Percentiles rank a stretch among this genome's conserved stretches.
Conservation (phyloP, 1,140 invertebrate species). For the Olivierus martensii region DNA sequence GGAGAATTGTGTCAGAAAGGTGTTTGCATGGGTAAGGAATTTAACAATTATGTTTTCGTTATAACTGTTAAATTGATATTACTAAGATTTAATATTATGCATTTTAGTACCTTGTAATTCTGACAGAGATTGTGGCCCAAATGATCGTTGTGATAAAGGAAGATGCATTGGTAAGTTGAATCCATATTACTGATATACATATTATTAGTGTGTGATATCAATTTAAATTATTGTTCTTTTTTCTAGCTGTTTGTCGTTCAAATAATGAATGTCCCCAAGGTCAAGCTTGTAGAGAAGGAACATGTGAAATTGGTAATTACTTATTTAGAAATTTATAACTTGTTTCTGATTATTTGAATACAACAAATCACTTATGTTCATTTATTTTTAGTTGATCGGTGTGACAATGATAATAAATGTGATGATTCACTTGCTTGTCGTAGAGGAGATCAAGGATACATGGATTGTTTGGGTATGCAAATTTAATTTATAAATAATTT, state of each 20-base stretch:
- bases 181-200: too few species aligned
- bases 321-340: neutral
- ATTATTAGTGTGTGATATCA: too few species aligned
- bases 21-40: constrained; percentile 14
- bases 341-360: neutral
- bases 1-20: constrained; percentile 22
- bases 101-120: constrained; percentile 17
- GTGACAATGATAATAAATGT: constrained; percentile 52
- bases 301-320: constrained; percentile 14
- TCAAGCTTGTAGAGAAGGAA: constrained; percentile 18
- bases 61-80: too few species aligned
- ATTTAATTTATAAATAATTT: too few species aligned
- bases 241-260: constrained; percentile 12
- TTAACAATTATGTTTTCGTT: too few species aligned
- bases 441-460: constrained; percentile 63
- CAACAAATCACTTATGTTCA: neutral
- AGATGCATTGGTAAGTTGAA: constrained; percentile 16
- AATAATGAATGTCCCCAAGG: constrained; percentile 19
- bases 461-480: constrained; percentile 25
- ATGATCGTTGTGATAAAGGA: constrained; percentile 19
- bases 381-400: constrained; percentile 50
- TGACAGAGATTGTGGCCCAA: constrained; percentile 20
- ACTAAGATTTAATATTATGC: neutral
- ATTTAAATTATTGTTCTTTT: neutral
- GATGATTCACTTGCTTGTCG: constrained; percentile 65